Evolutionary conservation across 2,113 vertebrate species (phyloP).

Genomic region (Nothoprocta pentlandii): DNA sequence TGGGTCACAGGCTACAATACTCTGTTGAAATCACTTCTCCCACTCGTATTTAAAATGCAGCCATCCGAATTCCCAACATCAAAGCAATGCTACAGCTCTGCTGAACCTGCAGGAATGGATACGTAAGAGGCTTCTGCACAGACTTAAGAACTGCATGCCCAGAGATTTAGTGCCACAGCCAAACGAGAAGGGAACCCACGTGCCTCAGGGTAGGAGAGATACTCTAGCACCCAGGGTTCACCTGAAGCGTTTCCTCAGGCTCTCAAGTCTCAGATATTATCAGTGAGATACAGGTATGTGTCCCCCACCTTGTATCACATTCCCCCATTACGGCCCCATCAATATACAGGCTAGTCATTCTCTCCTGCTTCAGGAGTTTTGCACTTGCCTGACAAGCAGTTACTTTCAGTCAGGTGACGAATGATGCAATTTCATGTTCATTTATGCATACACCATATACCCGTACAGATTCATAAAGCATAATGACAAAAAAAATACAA

Average conservation of each 20-base stretch:
- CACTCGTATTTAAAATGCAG: slow-evolving; percentile 58
- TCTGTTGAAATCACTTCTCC: slow-evolving; percentile 64
- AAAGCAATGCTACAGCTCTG: background rate
- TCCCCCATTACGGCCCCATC: accelerated
- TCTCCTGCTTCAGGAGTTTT: background rate
- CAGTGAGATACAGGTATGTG: background rate
- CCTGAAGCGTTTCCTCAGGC: background rate
- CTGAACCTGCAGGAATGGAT: background rate
- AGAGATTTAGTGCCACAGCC: background rate
- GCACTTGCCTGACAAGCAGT: background rate
- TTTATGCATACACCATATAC: background rate
- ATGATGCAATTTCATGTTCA: background rate
- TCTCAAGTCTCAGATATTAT: background rate
- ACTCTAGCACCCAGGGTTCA: background rate
- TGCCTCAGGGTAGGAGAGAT: background rate
- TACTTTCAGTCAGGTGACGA: background rate
- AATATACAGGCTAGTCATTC: background rate
- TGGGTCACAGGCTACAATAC: slow-evolving; percentile 32
- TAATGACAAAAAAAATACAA: background rate
- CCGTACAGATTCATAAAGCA: background rate
- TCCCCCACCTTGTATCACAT: accelerated
- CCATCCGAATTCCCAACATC: background rate
- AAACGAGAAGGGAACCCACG: background rate
- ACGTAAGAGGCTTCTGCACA: background rate
- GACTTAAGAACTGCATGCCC: background rate